Evolutionary conservation across 2,888 invertebrate genomes (phyloP).

Genomic region (Matsumyia berberina): DNA sequence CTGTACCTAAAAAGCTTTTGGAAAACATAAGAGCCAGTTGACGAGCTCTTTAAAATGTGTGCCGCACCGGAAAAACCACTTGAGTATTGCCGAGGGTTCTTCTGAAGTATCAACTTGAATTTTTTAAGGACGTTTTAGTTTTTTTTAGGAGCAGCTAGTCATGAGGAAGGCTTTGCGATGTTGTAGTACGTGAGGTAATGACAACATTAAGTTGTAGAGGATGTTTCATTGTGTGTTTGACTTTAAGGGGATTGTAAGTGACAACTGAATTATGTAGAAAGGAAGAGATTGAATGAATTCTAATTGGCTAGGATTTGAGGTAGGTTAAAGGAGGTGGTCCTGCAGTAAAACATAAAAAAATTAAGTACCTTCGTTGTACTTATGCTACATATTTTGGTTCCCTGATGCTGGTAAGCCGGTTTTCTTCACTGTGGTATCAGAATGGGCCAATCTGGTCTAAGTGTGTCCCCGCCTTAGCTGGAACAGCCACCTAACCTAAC

Average conservation of each 20-base stretch:
- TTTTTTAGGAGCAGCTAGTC: not conserved
- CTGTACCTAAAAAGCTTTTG: conserved; percentile 29
- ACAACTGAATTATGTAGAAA: too few relatives aligned
- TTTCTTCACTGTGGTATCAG: too few relatives aligned
- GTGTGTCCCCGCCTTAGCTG: too few relatives aligned
- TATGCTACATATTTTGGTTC: too few relatives aligned
- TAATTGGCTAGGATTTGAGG: too few relatives aligned
- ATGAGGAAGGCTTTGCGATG: not conserved
- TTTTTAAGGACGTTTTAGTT: conserved; percentile 3
- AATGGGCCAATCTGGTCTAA: too few relatives aligned
- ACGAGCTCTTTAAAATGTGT: conserved; percentile 18
- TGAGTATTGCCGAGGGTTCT: conserved; percentile 17
- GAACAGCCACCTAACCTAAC: too few relatives aligned
- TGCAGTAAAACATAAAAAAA: too few relatives aligned
- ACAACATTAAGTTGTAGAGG: not conserved
- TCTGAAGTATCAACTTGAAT: conserved; percentile 17
- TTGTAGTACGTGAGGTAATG: not conserved
- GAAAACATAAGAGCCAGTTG: conserved; percentile 30
- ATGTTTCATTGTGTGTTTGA: not conserved
- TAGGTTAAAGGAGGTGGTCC: too few relatives aligned
- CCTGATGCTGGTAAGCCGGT: too few relatives aligned
- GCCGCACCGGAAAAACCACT: conserved; percentile 10
- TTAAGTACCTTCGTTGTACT: too few relatives aligned
- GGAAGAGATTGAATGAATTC: too few relatives aligned
- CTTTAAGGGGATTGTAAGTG: not conserved